A percentile compares a stretch with the other conserved stretches of the same genome.
phyloP scores from a whole-genome alignment of 2,888 invertebrate genomes.

The Beris chalybata region DNA sequence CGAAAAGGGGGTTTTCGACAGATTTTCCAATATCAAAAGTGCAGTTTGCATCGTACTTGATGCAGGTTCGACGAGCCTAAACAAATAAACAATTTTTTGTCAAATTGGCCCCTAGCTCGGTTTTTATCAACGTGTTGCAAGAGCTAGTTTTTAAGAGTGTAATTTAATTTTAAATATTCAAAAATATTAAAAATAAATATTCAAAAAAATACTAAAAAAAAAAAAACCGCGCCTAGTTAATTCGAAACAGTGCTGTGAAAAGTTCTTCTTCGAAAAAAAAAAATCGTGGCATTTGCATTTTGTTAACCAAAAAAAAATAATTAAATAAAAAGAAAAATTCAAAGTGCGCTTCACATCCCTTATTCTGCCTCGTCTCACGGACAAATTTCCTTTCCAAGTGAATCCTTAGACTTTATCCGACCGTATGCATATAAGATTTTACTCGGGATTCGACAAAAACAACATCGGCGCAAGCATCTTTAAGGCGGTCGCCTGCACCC shows the following conservation, averaged over 20 bases:
- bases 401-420: too few relatives aligned
- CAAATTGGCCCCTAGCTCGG: slow-evolving; percentile 38
- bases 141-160: slow-evolving; percentile 38
- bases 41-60: slow-evolving; percentile 44
- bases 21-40: slow-evolving; percentile 41
- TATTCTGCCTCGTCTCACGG: too few relatives aligned
- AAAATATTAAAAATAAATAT: slow-evolving; percentile 8
- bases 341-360: too few relatives aligned
- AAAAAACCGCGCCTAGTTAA: too few relatives aligned
- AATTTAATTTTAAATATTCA: background rate
- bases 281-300: background rate
- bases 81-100: slow-evolving; percentile 35
- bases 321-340: too few relatives aligned
- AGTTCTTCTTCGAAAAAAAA: background rate
- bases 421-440: too few relatives aligned
- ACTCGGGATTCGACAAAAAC: too few relatives aligned
- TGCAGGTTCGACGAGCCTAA: slow-evolving; percentile 43
- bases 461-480: too few relatives aligned
- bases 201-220: background rate
- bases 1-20: slow-evolving; percentile 40
- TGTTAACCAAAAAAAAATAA: too few relatives aligned
- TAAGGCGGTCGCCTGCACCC: too few relatives aligned
- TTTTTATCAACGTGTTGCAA: slow-evolving; percentile 30
- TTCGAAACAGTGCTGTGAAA: background rate
- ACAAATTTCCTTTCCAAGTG: too few relatives aligned